Base-by-base conservation (phyloP, 2,888 invertebrate genomes). In the Diaphora mendica region DNA sequence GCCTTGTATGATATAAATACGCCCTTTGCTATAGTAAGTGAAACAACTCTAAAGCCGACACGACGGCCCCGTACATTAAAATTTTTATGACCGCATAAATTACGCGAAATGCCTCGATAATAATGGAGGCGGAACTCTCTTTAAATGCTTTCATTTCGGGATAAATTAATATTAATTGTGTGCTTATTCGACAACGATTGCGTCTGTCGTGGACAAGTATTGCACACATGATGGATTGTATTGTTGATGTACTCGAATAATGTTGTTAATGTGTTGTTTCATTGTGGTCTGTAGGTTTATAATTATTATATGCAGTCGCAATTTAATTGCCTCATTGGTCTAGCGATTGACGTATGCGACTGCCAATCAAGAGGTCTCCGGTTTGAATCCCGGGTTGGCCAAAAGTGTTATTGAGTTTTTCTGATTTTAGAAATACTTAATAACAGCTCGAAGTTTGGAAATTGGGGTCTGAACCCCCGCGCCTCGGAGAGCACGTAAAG, bases 61-160 rank as follows among this genome's bases (percentile, higher is more conserved):
- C 3, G 55, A 44, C 42, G 55, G 44, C 55, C 59, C 76, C 72
- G 65, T 79, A 76, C 82, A 82, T 80, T 79, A 79, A 79, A 76
- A 23, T 77, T 80, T 83, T 83, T 83, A 83, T 76, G 59, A 78
- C 77, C 82, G 72, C 80, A 84, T 84, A 84, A 84, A 84, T 84
- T 80, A 83, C 68, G 30, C 72, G 55, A 51, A 84, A 77, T 77
- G 77, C 75, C 75, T 69, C 75, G 73, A 78, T 80, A 76, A 84
- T 84, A 82, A 83, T 84, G 77, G 80, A 70, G 76, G 75, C 75
- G 78, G 77, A 73, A 71, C 77, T 72, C 74, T 77, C 76, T 79
- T 79, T 76, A 84, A 83, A 84, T 81, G 82, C 79, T 77, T 76
- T 82, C 79, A 71, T 77, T 83, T 77, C 72, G 33, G 68, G 74